A percentile compares a stretch with the other conserved stretches of the same genome.
Conservation (phyloP, 2,113 vertebrate species). For the Mola mola region DNA sequence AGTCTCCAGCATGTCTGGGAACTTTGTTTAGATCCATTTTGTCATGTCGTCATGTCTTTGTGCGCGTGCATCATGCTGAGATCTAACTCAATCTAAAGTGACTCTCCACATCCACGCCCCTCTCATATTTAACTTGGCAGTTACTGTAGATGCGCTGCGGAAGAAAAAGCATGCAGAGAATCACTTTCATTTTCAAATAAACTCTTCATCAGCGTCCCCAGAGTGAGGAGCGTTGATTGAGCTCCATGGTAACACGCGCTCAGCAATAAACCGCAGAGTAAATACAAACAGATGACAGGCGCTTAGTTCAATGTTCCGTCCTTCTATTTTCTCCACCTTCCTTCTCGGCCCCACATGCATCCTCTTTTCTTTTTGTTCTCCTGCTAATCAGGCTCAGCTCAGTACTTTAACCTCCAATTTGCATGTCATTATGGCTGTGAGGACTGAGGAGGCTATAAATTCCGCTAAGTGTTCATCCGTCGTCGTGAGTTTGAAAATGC, state of each 20-base stretch:
- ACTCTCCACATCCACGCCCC: neutral
- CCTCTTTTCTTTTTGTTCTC: constrained; percentile 37
- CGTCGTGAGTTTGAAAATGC: constrained; percentile 68
- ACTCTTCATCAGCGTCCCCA: constrained; percentile 1
- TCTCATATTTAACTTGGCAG: neutral
- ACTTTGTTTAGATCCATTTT: neutral
- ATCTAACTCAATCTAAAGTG: constrained; percentile 18
- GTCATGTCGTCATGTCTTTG: neutral
- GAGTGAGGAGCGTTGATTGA: neutral
- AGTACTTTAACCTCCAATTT: constrained; percentile 78
- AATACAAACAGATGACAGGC: constrained; percentile 44
- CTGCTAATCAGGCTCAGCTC: constrained; percentile 62
- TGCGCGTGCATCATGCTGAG: neutral
- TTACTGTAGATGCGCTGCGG: neutral
- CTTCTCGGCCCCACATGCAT: constrained; percentile 25
- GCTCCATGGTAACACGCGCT: constrained; percentile 19
- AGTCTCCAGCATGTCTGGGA: neutral
- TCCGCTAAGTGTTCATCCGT: constrained; percentile 70
- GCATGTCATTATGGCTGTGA: constrained; percentile 79
- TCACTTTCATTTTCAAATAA: constrained; percentile 12
- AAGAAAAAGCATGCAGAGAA: neutral
- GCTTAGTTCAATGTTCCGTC: constrained; percentile 34
- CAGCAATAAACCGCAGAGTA: constrained; percentile 7
- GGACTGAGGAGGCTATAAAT: constrained; percentile 73
- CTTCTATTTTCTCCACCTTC: constrained; percentile 30